Conservation (phyloP, 2,797 vertebrate genomes). For the Darevskia nairensis region DNA sequence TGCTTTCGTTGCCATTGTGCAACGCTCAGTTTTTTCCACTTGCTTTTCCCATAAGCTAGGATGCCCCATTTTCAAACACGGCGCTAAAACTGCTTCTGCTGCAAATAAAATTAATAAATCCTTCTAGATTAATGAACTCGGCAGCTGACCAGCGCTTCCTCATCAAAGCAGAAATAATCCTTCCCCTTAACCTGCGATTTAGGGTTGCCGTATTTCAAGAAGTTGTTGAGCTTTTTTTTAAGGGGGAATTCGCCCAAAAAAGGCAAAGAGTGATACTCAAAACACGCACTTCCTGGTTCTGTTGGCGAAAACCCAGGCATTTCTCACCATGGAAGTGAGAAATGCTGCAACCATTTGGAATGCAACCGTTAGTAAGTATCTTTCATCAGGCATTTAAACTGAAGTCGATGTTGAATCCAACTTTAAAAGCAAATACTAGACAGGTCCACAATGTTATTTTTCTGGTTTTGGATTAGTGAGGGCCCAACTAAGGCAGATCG, state of each 20-base stretch:
- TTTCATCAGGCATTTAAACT: neutral
- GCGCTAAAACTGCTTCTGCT: slow-evolving; percentile 24
- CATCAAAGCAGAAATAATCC: neutral
- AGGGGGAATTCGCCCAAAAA: too few species aligned
- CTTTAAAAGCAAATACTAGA: neutral
- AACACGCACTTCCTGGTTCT: too few species aligned
- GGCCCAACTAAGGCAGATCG: neutral
- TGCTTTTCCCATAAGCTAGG: neutral
- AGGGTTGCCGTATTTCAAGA: too few species aligned
- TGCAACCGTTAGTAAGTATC: neutral
- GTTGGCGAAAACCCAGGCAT: too few species aligned
- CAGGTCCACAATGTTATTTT: neutral
- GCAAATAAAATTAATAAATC: neutral
- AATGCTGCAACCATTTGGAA: neutral
- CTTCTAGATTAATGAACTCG: neutral
- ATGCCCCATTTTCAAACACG: too few species aligned
- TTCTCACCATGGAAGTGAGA: neutral
- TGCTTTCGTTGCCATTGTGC: too few species aligned
- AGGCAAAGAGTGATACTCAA: too few species aligned
- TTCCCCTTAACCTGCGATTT: neutral
- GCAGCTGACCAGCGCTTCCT: neutral
- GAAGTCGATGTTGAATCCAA: neutral
- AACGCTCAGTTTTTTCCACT: neutral
- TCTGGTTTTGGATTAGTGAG: neutral
- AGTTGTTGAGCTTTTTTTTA: too few species aligned